These are phyloP conservation scores for Rousettus madagascariensis DNA, from an alignment of 2,797 vertebrate species.

Conservation along the genomic window DNA sequence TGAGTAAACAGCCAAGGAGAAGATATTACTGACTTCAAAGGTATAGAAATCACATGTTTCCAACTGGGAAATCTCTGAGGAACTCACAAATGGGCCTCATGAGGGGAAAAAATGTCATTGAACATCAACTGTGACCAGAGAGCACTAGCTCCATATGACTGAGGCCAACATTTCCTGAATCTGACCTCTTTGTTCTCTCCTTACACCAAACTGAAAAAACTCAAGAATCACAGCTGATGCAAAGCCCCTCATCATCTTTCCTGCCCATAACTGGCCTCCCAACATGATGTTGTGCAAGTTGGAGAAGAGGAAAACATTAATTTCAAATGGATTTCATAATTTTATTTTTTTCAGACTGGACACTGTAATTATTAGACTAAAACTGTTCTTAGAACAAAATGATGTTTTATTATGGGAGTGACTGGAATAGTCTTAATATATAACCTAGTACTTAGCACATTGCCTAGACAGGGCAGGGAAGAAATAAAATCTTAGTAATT, in stretches of 20 bases:
- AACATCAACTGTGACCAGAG: neutral
- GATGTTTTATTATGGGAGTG: neutral
- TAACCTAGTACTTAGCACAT: neutral
- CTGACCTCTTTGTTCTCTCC: neutral
- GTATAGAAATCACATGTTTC: neutral
- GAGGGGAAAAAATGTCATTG: neutral
- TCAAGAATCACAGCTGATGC: neutral
- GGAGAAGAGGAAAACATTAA: neutral
- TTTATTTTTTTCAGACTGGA: neutral
- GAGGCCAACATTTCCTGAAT: neutral
- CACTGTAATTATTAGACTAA: neutral
- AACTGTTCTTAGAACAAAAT: neutral
- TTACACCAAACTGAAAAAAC: fast-evolving
- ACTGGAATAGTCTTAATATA: neutral
- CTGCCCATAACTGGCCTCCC: neutral
- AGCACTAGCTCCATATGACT: neutral
- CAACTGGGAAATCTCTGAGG: neutral
- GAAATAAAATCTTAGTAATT: neutral
- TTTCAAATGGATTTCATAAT: neutral
- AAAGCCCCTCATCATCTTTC: neutral
- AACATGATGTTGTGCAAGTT: neutral
- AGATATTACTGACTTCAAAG: neutral
- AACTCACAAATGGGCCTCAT: neutral
- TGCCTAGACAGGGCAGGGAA: neutral
- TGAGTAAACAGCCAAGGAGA: neutral